phyloP scores from a whole-genome alignment of 1,140 invertebrate species.

The Tetramorium simillimum region DNA sequence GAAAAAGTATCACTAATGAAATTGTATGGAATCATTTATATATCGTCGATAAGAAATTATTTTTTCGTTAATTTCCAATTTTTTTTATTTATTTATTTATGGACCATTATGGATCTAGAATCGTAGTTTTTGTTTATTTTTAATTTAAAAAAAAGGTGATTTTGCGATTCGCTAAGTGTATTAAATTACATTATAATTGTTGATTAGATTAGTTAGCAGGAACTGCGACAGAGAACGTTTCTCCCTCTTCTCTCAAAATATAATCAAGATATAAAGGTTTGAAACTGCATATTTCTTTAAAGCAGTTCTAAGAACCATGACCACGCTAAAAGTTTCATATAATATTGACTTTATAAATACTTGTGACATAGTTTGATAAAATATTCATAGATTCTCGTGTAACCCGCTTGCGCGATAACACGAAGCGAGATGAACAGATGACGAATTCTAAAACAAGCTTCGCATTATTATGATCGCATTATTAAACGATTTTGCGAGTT shows the following conservation, averaged over 20 bases:
- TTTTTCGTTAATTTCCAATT: not conserved
- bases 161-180: not conserved
- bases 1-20: not conserved
- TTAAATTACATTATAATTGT: constrained; percentile 17
- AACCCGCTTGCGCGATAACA: not conserved
- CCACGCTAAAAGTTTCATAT: not conserved
- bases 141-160: not conserved
- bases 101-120: not conserved
- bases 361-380: not conserved
- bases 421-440: not conserved
- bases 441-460: constrained; percentile 16
- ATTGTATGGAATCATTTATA: not conserved
- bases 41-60: not conserved
- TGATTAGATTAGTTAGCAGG: not conserved
- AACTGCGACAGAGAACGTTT: not conserved
- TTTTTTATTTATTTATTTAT: not conserved
- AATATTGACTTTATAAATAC: constrained; percentile 24
- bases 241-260: not conserved
- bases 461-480: not conserved
- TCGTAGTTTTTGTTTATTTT: not conserved
- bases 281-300: not conserved
- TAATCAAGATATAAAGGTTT: too few relatives aligned
- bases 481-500: constrained; percentile 15
- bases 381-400: constrained; percentile 4
- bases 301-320: not conserved